A percentile compares a stretch with the other conserved stretches of the same genome.
These are phyloP conservation scores for Aphelocoma coerulescens DNA, from an alignment of 2,113 vertebrate species.

Conservation along the genomic window DNA sequence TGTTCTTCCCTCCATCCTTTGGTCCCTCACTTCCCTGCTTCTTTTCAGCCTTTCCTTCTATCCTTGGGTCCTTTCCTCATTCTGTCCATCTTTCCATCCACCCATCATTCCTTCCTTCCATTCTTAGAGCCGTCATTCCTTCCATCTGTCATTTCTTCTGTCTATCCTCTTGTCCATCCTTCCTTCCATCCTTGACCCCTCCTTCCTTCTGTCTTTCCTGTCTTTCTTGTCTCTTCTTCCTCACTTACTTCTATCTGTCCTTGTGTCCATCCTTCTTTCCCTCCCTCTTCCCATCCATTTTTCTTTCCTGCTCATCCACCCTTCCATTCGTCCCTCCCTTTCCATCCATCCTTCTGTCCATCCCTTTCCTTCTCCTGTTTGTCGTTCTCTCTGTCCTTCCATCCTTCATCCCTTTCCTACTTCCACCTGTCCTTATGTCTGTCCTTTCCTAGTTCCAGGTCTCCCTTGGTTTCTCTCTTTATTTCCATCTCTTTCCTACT, in stretches of 20 bases:
- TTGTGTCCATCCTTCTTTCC: not conserved
- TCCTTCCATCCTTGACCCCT: not conserved
- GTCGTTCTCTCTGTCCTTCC: not conserved
- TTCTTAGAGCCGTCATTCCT: not conserved
- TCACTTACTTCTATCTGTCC: not conserved
- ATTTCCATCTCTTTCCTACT: not conserved
- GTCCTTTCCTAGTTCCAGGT: not conserved
- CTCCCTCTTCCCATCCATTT: not conserved
- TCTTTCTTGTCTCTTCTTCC: not conserved
- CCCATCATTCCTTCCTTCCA: fast-evolving
- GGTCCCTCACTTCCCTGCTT: not conserved
- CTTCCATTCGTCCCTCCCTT: not conserved
- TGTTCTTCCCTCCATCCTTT: not conserved
- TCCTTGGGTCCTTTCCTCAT: not conserved
- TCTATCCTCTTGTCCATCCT: not conserved
- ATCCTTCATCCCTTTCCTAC: not conserved
- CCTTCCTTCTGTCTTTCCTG: not conserved
- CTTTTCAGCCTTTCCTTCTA: not conserved
- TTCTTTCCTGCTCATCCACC: not conserved
- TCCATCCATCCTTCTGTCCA: not conserved
- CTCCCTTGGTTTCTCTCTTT: not conserved
- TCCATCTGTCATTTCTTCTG: not conserved
- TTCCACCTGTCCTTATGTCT: not conserved
- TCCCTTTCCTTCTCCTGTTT: not conserved
- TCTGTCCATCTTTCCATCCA: not conserved